Conservation (phyloP, 30 jellyfish, hydroid and myxozoan genomes). For the Sanderia malayensis region DNA sequence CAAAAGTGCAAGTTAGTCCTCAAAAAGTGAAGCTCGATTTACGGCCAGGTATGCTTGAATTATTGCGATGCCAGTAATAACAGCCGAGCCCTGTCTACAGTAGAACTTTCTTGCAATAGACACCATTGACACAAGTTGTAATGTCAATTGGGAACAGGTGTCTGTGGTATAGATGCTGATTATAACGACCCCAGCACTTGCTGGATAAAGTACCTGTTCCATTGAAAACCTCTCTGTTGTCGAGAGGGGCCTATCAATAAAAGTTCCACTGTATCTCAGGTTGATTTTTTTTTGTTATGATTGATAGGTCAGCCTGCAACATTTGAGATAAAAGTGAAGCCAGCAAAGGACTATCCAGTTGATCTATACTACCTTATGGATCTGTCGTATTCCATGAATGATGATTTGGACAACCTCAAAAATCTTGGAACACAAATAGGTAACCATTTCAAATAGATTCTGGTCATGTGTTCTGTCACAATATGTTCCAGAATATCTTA, state of each 20-base stretch:
- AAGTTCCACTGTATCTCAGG: too few relatives aligned
- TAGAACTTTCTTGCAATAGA: neutral
- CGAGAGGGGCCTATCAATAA: too few relatives aligned
- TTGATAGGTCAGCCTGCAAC: conserved; percentile 64
- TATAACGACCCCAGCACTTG: neutral
- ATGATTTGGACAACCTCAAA: conserved; percentile 74
- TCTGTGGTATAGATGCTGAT: neutral
- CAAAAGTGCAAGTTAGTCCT: conserved; percentile 76
- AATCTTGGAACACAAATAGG: conserved; percentile 81
- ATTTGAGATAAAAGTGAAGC: conserved; percentile 67
- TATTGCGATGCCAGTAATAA: neutral
- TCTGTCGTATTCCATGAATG: conserved; percentile 92
- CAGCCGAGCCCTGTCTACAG: neutral
- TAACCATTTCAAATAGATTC: too few relatives aligned
- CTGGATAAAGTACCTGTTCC: neutral
- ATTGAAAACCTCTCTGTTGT: too few relatives aligned
- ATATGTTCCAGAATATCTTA: neutral
- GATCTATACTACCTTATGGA: conserved; percentile 95
- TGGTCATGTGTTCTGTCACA: neutral
- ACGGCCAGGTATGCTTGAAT: conserved; percentile 68
- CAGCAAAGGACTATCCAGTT: conserved; percentile 90
- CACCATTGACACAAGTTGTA: neutral
- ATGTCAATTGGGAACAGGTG: neutral
- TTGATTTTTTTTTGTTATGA: neutral
- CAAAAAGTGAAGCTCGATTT: conserved; percentile 63